Evolutionary conservation across 2,113 vertebrate species (phyloP).

Genomic region (Nothocercus nigrocapillus): DNA sequence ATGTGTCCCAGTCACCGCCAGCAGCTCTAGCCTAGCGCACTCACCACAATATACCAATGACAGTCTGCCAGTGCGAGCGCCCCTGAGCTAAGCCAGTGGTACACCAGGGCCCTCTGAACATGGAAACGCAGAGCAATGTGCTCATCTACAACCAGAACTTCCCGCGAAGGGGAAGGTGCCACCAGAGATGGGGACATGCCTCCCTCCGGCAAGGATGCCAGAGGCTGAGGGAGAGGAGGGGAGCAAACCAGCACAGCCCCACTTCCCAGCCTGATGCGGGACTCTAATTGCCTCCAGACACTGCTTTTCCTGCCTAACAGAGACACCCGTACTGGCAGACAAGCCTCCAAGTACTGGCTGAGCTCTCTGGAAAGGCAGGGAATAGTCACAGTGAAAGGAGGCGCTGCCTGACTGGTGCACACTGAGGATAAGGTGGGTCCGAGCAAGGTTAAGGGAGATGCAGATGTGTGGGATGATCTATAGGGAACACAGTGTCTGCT

Average conservation of each 20-base stretch:
- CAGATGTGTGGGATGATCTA: neutral
- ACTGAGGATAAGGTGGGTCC: neutral
- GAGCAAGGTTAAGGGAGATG: neutral
- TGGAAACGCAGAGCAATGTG: neutral
- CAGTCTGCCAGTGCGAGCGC: neutral
- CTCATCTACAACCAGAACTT: neutral
- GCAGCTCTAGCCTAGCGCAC: neutral
- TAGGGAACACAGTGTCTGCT: accelerated
- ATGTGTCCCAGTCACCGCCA: neutral
- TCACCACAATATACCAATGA: accelerated
- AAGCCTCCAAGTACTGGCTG: neutral
- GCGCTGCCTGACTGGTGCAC: neutral
- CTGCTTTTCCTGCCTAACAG: neutral
- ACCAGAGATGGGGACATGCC: neutral
- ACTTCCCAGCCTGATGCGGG: neutral
- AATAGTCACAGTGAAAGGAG: neutral
- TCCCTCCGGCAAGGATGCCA: neutral
- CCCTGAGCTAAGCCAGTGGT: neutral
- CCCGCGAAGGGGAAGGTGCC: neutral
- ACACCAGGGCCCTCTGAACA: neutral
- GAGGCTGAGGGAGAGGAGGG: neutral
- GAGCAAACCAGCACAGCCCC: neutral
- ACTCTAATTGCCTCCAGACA: neutral
- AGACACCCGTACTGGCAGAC: neutral
- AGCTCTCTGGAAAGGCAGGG: neutral